Base-by-base conservation (phyloP, 2,888 invertebrate species). In the Cremastinae sp. region DNA sequence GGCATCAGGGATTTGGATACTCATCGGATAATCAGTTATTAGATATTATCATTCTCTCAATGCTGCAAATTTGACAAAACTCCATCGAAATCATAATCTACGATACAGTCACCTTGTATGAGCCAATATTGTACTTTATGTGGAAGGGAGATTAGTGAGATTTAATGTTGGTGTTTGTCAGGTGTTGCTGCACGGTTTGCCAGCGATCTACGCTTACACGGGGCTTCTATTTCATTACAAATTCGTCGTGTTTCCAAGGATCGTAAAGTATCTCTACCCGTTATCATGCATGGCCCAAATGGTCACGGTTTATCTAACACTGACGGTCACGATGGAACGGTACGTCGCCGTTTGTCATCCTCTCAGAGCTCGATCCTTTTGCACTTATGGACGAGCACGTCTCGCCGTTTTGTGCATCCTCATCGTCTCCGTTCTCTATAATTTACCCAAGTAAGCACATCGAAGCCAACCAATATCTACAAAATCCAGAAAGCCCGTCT, bases 341-440 rank as follows among this genome's bases (percentile, higher is more conserved):
- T 99, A 97, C 91, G 97, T 98, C 78, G 98, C 98, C 2, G 96
- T 97, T 37, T 96, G 96, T 87, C 96, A 96, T 87, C 98, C 98
- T 0, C 91, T 98, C 61, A 93, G 94, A 79, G 97, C 98, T 0
- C 92, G 96, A 65, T 96, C 96, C 1, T 92, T 98, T 82, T 98
- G 98, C 90, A 98, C 98, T 1, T 96, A 97, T 85, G 94, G 95
- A 56, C 92, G 95, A 78, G 98, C 95, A 66, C 93, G 96, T 79
- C 92, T 96, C 85, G 97, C 97, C 89, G 96, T 98, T 66, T 91
- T 95, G 35, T 92, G 93, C 35, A 96, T 97, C 82, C 93, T 96
- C 9, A 90, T 95, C 47, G 95, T 96, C 86, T 94, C 98, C 10
- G 90, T 95, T 56, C 89, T 95, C 61, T 98, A 98, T 91, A 98